These are phyloP conservation scores for Ptychoptera contaminata DNA, from an alignment of 2,888 invertebrate genomes.

Conservation along the genomic window DNA sequence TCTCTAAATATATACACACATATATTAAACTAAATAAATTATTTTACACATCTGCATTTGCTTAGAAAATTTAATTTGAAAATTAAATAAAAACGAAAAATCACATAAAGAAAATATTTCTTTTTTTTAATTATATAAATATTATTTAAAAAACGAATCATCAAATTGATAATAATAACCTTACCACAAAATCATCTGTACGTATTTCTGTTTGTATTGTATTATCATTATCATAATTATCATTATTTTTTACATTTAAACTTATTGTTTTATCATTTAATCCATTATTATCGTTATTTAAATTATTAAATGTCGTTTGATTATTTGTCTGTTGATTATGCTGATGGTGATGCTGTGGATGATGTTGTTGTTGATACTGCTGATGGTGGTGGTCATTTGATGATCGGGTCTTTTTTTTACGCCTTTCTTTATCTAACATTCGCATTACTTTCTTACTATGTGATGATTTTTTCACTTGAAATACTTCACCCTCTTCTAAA, in stretches of 20 bases:
- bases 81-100: no score
- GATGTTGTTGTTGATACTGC: conserved; percentile 9
- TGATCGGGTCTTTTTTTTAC: conserved; percentile 21
- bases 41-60: no score
- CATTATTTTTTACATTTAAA: conserved; percentile 14
- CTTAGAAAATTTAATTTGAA: no score
- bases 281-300: conserved; percentile 1
- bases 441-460: conserved; percentile 81
- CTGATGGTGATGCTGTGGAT: conserved; percentile 10
- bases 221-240: conserved; percentile 31
- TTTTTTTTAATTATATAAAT: no score
- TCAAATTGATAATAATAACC: conserved; percentile 33
- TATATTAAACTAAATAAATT: no score
- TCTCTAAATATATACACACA: no score
- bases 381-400: conserved; percentile 15
- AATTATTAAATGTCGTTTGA: conserved; percentile 10
- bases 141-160: conserved; percentile 9
- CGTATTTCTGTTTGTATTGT: conserved; percentile 50
- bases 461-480: conserved; percentile 90
- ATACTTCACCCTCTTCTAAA: conserved; percentile 71
- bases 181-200: conserved; percentile 52
- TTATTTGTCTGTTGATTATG: conserved; percentile 9
- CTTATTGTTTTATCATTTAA: conserved; percentile 1
- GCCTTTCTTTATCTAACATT: conserved; percentile 62
- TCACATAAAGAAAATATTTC: no score